These are phyloP conservation scores for Gasteruption jaculator DNA, from an alignment of 2,888 invertebrate genomes.

Conservation along the genomic window DNA sequence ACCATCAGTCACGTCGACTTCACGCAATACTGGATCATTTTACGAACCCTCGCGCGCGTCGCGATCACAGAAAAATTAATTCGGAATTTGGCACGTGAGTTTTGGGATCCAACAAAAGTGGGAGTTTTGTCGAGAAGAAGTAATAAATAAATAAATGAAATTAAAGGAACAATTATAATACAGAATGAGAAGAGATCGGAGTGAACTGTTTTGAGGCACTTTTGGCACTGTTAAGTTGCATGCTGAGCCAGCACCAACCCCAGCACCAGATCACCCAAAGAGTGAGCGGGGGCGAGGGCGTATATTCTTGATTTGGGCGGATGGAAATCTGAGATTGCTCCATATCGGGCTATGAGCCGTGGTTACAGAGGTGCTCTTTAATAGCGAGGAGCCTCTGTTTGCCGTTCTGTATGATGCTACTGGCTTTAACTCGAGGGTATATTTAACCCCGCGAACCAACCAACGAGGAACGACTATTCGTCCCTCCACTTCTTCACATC, in stretches of 20 bases:
- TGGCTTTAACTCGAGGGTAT: conserved; percentile 38
- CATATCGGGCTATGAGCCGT: conserved; percentile 60
- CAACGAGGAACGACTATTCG: conserved; percentile 34
- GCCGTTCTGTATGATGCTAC: conserved; percentile 27
- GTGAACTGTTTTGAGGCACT: conserved; percentile 39
- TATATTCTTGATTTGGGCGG: conserved; percentile 64
- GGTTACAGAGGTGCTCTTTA: conserved; percentile 42
- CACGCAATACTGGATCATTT: too few species aligned
- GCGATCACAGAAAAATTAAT: too few species aligned
- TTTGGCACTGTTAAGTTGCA: conserved; percentile 40
- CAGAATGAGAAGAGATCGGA: conserved; percentile 21
- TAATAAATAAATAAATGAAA: too few species aligned
- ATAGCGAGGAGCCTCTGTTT: conserved; percentile 37
- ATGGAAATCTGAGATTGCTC: conserved; percentile 67
- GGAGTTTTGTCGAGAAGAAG: too few species aligned
- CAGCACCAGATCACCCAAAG: conserved; percentile 21
- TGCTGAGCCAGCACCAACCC: conserved; percentile 33
- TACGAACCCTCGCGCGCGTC: too few species aligned
- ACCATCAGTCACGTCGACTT: too few species aligned
- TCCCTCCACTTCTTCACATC: too few species aligned
- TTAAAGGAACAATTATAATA: too few species aligned
- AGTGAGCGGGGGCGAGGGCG: conserved; percentile 44
- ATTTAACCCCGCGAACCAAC: conserved; percentile 42
- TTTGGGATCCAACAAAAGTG: too few species aligned
- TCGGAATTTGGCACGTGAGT: too few species aligned